Evolutionary conservation across 1,140 invertebrate species (phyloP), one percentile per base, ranked within the genome.

Genomic region (Maconellicoccus hirsutus): DNA sequence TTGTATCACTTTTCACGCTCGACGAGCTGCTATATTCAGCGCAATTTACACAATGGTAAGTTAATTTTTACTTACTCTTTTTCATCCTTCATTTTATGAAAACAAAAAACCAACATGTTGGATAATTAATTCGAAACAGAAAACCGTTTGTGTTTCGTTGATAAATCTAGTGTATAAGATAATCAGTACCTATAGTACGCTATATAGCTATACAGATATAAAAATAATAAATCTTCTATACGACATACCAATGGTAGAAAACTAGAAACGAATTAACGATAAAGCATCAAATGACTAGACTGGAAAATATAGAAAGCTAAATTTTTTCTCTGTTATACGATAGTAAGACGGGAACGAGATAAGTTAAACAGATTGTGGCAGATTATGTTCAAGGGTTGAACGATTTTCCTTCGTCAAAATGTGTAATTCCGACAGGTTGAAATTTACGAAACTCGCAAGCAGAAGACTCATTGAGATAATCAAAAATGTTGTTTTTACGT

Each of bases 1-100:
- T 66, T 66, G 61, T 26, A 66, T 66, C 25, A 66, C 61, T 25
- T 26, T 66, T 66, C 61, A 66, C 61, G 61, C 61, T 66, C 61
- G 61, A 6, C 61, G 25, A 26, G 61, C 61, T 10, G 61, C 61
- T 26, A 66, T 66, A 16, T 66, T 66, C 21, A 66, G 61, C 61
- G 61, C 61, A 2, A 66, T 66, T 25, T 66, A 66, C 16, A 26
- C 61, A 2, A 26, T 66, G 61, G 61, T 66, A 25, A 66, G 61
- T 66, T 22, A 4, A 16, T 52, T 52, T 8, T 16, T 52, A 52
- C 6, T 52, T 52, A 3, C 42, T 52, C n/a, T 52, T 52, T 16
- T 16, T 33, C 29, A 12, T 12, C 12, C 12, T 33, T 33, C 29
- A 33, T 12, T 12, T 33, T 33, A 6, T 3, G 29, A 33, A 33